Conservation (phyloP, 2,888 invertebrate species). For the Pseudoips prasinana region DNA sequence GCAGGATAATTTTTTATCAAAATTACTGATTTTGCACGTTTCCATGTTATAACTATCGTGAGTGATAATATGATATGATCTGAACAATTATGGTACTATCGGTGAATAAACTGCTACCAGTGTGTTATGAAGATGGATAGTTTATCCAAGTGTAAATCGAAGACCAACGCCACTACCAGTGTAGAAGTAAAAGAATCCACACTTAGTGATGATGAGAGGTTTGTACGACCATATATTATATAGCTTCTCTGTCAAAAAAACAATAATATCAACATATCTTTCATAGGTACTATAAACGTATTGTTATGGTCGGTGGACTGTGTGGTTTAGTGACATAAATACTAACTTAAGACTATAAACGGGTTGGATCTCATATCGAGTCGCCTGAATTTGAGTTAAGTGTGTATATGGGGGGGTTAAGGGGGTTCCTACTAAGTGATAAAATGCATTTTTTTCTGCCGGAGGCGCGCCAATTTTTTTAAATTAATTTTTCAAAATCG, state of each 20-base stretch:
- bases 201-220: conserved; percentile 64
- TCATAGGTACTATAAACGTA: too few relatives aligned
- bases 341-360: too few relatives aligned
- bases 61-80: conserved; percentile 5
- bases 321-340: too few relatives aligned
- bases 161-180: conserved; percentile 51
- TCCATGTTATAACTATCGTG: conserved; percentile 5
- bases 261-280: too few relatives aligned
- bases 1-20: conserved; percentile 4
- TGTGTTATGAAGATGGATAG: conserved; percentile 59
- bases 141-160: conserved; percentile 42
- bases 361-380: too few relatives aligned
- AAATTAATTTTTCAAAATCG: too few relatives aligned
- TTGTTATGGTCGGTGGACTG: too few relatives aligned
- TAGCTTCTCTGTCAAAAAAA: not conserved
- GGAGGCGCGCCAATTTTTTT: too few relatives aligned
- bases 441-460: too few relatives aligned
- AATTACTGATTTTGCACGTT: conserved; percentile 5
- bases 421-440: too few relatives aligned
- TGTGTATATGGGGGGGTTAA: too few relatives aligned
- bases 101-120: conserved; percentile 19
- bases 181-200: conserved; percentile 44
- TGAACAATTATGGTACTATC: conserved; percentile 27
- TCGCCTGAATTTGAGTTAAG: too few relatives aligned
- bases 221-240: conserved; percentile 25